Conservation (phyloP, 2,113 vertebrate species). For the Tautogolabrus adspersus region DNA sequence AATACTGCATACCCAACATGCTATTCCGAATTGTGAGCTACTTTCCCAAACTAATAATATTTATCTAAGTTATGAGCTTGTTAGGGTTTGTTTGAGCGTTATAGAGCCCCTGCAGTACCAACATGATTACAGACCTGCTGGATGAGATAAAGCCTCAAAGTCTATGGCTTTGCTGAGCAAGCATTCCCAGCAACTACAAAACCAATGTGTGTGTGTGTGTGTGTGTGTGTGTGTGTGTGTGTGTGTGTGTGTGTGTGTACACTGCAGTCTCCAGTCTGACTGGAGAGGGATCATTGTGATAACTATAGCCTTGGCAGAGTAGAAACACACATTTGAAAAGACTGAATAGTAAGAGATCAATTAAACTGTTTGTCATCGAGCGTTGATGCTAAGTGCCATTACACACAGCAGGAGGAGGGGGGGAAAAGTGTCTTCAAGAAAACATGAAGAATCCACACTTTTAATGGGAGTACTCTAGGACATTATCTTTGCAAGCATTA, state of each 20-base stretch:
- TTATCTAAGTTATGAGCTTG: constrained; percentile 31
- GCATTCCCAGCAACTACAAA: constrained; percentile 26
- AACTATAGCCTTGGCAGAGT: constrained; percentile 41
- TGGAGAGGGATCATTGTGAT: constrained; percentile 50
- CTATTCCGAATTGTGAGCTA: constrained; percentile 25
- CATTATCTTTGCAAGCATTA: constrained; percentile 73
- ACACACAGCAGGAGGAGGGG: constrained; percentile 64
- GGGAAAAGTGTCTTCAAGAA: constrained; percentile 64
- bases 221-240: constrained; percentile 2
- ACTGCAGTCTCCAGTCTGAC: constrained; percentile 24
- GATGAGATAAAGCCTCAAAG: constrained; percentile 44
- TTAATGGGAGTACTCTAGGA: constrained; percentile 69
- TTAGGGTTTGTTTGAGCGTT: constrained; percentile 47
- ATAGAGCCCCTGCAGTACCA: constrained; percentile 35
- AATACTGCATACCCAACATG: constrained; percentile 5
- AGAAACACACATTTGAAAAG: constrained; percentile 45
- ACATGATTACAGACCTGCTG: constrained; percentile 42
- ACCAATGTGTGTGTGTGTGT: background rate
- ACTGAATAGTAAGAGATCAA: constrained; percentile 61
- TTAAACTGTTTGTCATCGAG: constrained; percentile 64
- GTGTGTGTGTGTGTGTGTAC: background rate
- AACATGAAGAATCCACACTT: constrained; percentile 63
- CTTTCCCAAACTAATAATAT: constrained; percentile 28
- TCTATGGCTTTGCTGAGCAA: constrained; percentile 51
- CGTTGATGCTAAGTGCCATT: constrained; percentile 69